Base-by-base conservation (phyloP, 1,140 invertebrate species). In the Zaprionus ornatus region DNA sequence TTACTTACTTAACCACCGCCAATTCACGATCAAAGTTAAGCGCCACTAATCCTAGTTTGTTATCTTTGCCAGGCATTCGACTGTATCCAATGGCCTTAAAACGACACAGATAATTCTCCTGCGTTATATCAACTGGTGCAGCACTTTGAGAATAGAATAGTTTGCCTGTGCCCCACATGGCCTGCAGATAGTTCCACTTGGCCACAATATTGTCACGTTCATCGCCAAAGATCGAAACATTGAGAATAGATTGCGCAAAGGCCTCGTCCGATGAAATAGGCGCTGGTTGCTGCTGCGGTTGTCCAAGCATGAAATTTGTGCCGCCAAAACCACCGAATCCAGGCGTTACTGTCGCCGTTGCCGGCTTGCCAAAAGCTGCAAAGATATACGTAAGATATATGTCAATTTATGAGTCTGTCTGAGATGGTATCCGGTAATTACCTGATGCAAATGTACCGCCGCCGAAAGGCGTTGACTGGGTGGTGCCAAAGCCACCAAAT, bases 71-170 rank as follows among this genome's bases (percentile, higher is more conserved):
- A 0, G 97, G 97, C 79, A 98, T 95, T 17, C 95, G 95, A 87
- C 96, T 97, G 87, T 99, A 99, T 0, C 97, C 97, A 27, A 99
- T 96, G 3, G 98, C 97, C 94, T 98, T 99, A 86, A 99, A 98
- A 52, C 97, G 94, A 92, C 97, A 99, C 27, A 98, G 95, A 3
- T 97, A 97, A 93, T 99, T 99, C 76, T 98, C 96, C 62, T 96
- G 96, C 62, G 96, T 97, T 52, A 99, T 96, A 65, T 97, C 96
- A 15, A 99, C 95, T 2, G 95, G 95, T 0, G 93, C 93, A 17
- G 94, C 94, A 82, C 95, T 96, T 40, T 95, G 93, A 19, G 95
- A 95, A 91, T 97, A 98, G 90, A 96, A 98, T 4, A 96, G 95
- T 93, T 95, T 95, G 5, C 95, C 95, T 82, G 92, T 92, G 2